Base-by-base conservation (phyloP, 2,888 invertebrate genomes). In the Carabus problematicus region DNA sequence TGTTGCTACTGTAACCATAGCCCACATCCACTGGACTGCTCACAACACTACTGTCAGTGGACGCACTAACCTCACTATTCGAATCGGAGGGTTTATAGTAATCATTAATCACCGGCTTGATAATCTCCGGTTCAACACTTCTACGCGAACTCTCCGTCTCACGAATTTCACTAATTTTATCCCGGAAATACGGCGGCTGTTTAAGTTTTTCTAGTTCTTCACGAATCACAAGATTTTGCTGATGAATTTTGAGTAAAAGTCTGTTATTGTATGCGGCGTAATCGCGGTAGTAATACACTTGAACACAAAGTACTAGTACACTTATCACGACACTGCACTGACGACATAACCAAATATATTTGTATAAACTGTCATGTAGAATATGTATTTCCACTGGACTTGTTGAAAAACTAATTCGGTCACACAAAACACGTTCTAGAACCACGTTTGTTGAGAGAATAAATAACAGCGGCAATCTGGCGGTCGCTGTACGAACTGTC, bases 391-490 rank as follows among this genome's bases (percentile, higher is more conserved):
- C 66, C n/a, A 66, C 14, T 40, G 9, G 73, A 29, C 71, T 61
- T 18, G 73, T 64, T 18, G 74, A 64, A 43, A 69, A 66, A 39
- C 69, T 67, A 11, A 75, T 64, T 11, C 75, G 64, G 70, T 40
- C 64, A 71, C 77, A 79, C 68, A 80, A 75, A 14, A 81, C 76
- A 73, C 86, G 78, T 77, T 89, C 88, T 7, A 82, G 29, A 0
- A 83, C 71, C 43, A 86, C 78, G 76, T 85, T 86, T 6, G 83
- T 41, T 58, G 85, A 83, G 72, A 87, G 77, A 41, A 87, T 76
- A 8, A 83, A 74, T 73, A 88, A 85, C 47, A 89, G 78, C 74
- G 83, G 83, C 69, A 88, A 79, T 72, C 89, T 79, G 3, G 88
- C 86, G 58, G 81, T 80, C n/a, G 79, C 75, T 0, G 88, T 87